Conservation (phyloP, 2,888 invertebrate genomes). For the Polyommatus iphigenia region DNA sequence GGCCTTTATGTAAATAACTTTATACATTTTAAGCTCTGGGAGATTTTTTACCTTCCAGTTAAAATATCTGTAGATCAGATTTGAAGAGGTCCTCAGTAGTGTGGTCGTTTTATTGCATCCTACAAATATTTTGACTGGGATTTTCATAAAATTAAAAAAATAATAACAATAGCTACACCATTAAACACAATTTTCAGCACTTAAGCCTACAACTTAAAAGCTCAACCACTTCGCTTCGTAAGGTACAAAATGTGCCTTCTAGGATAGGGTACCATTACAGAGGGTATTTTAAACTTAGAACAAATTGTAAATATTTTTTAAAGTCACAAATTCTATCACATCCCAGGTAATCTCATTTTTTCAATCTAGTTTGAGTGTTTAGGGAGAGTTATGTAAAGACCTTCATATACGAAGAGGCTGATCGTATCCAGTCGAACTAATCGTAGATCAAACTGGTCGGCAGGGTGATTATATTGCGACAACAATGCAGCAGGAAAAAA, state of each 20-base stretch:
- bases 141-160: neutral
- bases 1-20: neutral
- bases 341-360: constrained; percentile 31
- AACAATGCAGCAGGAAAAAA: too few species aligned
- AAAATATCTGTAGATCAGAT: neutral
- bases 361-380: neutral
- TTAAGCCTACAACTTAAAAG: neutral
- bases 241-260: constrained; percentile 75
- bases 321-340: constrained; percentile 35
- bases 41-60: neutral
- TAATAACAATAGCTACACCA: neutral
- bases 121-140: neutral
- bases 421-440: neutral
- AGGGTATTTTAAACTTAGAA: constrained; percentile 64
- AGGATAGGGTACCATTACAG: constrained; percentile 54
- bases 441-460: neutral
- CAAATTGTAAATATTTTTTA: constrained; percentile 58
- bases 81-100: neutral
- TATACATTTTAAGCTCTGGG: neutral
- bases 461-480: too few species aligned
- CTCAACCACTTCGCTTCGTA: constrained; percentile 51
- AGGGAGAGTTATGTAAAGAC: neutral
- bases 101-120: neutral
- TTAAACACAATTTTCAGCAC: neutral
- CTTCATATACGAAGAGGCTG: neutral